Evolutionary conservation across 1,140 invertebrate genomes (phyloP).

Genomic region (Phortica variegata): DNA sequence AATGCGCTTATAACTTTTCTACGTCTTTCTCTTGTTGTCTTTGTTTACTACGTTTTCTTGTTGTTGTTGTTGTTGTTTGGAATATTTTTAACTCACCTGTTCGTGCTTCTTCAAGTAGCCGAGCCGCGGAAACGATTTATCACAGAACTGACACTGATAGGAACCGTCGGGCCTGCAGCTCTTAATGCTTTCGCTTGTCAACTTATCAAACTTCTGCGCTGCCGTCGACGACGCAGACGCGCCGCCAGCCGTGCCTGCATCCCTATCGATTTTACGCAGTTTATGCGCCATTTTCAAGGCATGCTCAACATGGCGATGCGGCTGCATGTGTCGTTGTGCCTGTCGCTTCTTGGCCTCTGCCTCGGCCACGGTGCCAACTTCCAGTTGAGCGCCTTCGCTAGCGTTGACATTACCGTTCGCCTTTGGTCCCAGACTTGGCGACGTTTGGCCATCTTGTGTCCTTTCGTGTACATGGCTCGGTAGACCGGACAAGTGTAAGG

Average conservation of each 20-base stretch:
- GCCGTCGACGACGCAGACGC: conserved; percentile 7
- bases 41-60: too few species aligned
- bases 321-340: conserved; percentile 29
- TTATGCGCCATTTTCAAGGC: conserved; percentile 50
- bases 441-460: conserved; percentile 1
- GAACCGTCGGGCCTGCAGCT: conserved; percentile 59
- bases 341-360: conserved; percentile 24
- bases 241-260: conserved; percentile 19
- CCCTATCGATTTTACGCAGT: conserved; percentile 55
- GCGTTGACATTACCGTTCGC: conserved; percentile 16
- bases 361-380: conserved; percentile 3
- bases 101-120: conserved; percentile 90
- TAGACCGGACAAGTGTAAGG: conserved; percentile 26
- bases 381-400: conserved; percentile 4
- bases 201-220: conserved; percentile 52
- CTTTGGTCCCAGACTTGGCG: conserved; percentile 14
- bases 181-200: conserved; percentile 55
- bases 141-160: conserved; percentile 88
- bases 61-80: too few species aligned
- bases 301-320: conserved; percentile 45
- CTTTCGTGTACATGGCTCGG: background rate
- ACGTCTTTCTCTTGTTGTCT: too few species aligned
- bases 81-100: conserved; percentile 81
- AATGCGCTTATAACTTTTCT: too few species aligned
- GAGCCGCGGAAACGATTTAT: conserved; percentile 83